A percentile compares a stretch with the other conserved stretches of the same genome.
phyloP scores from a whole-genome alignment of 2,113 vertebrate species.

The Cervus canadensis region DNA sequence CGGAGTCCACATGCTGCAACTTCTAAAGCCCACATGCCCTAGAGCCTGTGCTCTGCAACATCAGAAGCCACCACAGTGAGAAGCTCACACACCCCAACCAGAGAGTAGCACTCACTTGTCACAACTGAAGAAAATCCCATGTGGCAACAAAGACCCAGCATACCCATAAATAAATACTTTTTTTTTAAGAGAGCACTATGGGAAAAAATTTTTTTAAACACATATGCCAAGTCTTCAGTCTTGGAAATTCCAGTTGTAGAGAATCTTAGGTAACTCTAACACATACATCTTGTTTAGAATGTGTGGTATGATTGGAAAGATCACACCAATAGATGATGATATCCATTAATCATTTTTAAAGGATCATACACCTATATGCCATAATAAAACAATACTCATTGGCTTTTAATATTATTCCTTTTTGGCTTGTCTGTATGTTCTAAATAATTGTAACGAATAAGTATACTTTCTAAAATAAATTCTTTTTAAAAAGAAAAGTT shows the following conservation, averaged over 20 bases:
- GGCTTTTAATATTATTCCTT: background rate
- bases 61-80: background rate
- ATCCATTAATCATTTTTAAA: background rate
- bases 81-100: background rate
- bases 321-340: background rate
- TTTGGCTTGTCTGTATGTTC: background rate
- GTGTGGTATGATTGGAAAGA: background rate
- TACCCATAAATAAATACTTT: background rate
- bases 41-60: background rate
- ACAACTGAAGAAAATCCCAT: background rate
- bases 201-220: background rate
- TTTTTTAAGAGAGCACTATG: background rate
- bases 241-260: background rate
- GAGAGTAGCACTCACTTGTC: background rate
- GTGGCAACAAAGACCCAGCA: background rate
- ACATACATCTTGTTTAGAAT: background rate
- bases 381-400: background rate
- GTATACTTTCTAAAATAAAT: background rate
- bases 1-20: accelerated
- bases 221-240: background rate
- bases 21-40: background rate
- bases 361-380: background rate
- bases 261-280: background rate
- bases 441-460: background rate
- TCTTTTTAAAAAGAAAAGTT: no score